Percentiles rank a stretch among this genome's conserved stretches.
Evolutionary conservation across 2,797 vertebrate species (phyloP).

Genomic region (Myiothlypis chrysogaster): DNA sequence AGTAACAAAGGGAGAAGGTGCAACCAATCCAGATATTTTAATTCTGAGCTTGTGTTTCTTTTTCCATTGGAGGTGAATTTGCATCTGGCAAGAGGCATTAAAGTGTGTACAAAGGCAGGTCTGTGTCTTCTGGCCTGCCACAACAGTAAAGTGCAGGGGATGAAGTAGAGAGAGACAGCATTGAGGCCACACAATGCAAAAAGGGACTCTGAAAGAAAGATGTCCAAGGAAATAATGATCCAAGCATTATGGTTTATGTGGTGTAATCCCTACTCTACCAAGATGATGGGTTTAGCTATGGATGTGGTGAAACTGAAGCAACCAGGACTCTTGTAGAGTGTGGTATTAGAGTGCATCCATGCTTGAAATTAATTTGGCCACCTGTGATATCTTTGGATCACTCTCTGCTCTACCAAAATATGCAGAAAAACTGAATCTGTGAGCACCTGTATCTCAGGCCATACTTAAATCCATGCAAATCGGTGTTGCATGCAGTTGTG

Average conservation of each 20-base stretch:
- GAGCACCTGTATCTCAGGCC: background rate
- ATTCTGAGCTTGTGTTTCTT: background rate
- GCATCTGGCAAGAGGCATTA: background rate
- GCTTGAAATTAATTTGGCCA: background rate
- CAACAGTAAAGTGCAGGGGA: fast-evolving
- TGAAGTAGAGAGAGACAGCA: background rate
- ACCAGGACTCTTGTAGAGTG: background rate
- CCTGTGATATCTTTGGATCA: background rate
- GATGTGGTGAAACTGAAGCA: background rate
- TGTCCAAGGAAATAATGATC: background rate
- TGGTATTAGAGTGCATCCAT: background rate
- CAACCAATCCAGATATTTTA: background rate
- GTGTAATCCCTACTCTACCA: background rate
- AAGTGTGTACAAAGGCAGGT: background rate
- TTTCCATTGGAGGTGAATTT: background rate
- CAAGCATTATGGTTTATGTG: background rate
- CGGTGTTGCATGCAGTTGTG: background rate
- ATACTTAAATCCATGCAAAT: background rate
- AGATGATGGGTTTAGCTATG: background rate
- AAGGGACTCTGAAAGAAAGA: background rate
- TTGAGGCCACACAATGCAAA: background rate
- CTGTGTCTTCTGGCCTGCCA: background rate
- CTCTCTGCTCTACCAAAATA: background rate
- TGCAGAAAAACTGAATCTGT: background rate
- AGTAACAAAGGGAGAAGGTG: background rate